These are phyloP conservation scores for Arctia plantaginis DNA, from an alignment of 2,888 invertebrate species.

Conservation along the genomic window DNA sequence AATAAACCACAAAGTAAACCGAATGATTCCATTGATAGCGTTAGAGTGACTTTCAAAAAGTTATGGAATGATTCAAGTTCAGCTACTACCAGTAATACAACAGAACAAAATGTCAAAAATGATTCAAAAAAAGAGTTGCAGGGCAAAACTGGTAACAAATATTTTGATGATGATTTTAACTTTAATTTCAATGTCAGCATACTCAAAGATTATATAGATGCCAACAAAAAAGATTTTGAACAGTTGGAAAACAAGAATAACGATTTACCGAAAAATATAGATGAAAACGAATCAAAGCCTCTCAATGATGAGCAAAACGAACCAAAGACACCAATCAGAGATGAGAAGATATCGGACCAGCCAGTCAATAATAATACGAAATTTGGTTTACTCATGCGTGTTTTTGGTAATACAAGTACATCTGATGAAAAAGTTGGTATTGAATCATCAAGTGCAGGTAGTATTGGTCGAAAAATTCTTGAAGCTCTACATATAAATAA, in stretches of 20 bases:
- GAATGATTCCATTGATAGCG: conserved; percentile 7
- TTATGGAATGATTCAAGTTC: conserved; percentile 7
- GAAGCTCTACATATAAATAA: conserved; percentile 2
- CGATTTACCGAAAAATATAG: background rate
- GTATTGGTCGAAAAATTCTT: background rate
- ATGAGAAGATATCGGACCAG: conserved; percentile 4
- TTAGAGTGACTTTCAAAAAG: conserved; percentile 5
- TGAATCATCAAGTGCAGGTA: conserved; percentile 2
- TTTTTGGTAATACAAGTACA: conserved; percentile 19
- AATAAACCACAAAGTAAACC: background rate
- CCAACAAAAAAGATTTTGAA: conserved; percentile 2
- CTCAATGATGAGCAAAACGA: background rate
- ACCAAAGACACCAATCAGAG: background rate
- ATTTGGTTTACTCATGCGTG: conserved; percentile 23
- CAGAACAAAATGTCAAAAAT: conserved; percentile 1
- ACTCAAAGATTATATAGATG: conserved; percentile 15
- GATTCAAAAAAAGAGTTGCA: background rate
- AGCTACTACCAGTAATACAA: conserved; percentile 7
- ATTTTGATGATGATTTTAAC: conserved; percentile 2
- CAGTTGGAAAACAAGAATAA: background rate
- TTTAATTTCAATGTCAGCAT: conserved; percentile 11
- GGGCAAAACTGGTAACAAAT: background rate
- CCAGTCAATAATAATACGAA: conserved; percentile 12
- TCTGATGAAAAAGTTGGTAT: background rate
- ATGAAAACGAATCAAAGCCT: background rate